Conservation (phyloP, 1,140 invertebrate species). For the Rhizoglyphus robini region DNA sequence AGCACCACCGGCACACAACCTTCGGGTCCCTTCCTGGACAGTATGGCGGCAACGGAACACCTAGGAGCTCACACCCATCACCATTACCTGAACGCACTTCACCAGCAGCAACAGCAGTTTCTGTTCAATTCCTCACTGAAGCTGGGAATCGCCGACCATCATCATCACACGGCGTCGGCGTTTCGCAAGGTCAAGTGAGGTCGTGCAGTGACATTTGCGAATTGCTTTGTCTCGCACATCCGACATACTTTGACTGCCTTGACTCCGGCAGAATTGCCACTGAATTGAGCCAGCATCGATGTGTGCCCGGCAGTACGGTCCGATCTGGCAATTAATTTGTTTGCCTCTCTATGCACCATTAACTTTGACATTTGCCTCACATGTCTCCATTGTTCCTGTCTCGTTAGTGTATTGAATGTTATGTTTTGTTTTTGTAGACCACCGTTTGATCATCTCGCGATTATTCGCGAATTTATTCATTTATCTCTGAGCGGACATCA, state of each 20-base stretch:
- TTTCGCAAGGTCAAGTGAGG: slow-evolving; percentile 5
- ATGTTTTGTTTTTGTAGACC: neutral
- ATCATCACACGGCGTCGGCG: neutral
- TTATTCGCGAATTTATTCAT: neutral
- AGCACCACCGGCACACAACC: neutral
- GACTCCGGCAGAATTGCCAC: neutral
- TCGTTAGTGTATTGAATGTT: neutral
- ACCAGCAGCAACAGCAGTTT: slow-evolving; percentile 5
- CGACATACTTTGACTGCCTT: too few relatives aligned
- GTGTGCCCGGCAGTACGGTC: too few relatives aligned
- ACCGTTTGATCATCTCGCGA: slow-evolving; percentile 9
- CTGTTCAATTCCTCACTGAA: neutral
- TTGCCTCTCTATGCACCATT: neutral
- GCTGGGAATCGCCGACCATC: neutral
- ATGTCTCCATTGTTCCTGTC: neutral
- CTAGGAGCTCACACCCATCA: neutral
- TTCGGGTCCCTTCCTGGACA: neutral
- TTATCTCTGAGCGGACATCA: neutral
- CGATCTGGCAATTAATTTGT: slow-evolving; percentile 6
- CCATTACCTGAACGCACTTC: slow-evolving; percentile 1
- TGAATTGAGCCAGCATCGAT: neutral
- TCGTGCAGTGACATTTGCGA: too few relatives aligned
- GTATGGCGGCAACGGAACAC: neutral
- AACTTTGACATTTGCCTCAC: neutral
- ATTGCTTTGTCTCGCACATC: too few relatives aligned